Conservation (phyloP, 2,888 invertebrate genomes). For the Erebia palarica region DNA sequence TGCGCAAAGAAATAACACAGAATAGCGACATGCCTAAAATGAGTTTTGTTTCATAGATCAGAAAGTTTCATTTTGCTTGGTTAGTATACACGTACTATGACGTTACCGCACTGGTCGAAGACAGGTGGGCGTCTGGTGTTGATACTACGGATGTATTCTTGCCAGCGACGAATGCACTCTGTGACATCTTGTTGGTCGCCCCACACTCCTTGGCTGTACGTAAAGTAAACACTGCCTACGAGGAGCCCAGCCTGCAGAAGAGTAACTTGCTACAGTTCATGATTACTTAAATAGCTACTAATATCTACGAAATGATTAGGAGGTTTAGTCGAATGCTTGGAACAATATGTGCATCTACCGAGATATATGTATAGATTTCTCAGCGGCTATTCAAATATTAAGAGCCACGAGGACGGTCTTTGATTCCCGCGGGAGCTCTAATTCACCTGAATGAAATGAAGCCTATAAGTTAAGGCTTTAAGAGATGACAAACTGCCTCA, state of each 20-base stretch:
- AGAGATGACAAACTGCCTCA: too few species aligned
- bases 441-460: too few species aligned
- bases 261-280: conserved; percentile 26
- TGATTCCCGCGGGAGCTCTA: too few species aligned
- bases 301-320: conserved; percentile 58
- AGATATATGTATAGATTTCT: too few species aligned
- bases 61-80: conserved; percentile 16
- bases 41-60: background rate
- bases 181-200: conserved; percentile 71
- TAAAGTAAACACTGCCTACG: conserved; percentile 71
- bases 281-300: conserved; percentile 49
- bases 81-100: conserved; percentile 59
- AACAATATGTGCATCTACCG: background rate
- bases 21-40: background rate
- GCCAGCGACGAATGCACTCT: conserved; percentile 72
- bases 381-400: too few species aligned
- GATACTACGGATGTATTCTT: conserved; percentile 70
- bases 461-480: too few species aligned
- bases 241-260: conserved; percentile 69
- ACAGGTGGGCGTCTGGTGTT: conserved; percentile 69
- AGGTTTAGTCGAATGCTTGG: conserved; percentile 44
- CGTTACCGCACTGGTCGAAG: conserved; percentile 69
- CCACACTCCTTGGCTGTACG: conserved; percentile 76
- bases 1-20: background rate
- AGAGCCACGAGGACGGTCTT: too few species aligned